Percentiles rank a stretch among this genome's conserved stretches.
Evolutionary conservation across 2,888 invertebrate genomes (phyloP).

Genomic region (Dryocosmus kuriphilus): DNA sequence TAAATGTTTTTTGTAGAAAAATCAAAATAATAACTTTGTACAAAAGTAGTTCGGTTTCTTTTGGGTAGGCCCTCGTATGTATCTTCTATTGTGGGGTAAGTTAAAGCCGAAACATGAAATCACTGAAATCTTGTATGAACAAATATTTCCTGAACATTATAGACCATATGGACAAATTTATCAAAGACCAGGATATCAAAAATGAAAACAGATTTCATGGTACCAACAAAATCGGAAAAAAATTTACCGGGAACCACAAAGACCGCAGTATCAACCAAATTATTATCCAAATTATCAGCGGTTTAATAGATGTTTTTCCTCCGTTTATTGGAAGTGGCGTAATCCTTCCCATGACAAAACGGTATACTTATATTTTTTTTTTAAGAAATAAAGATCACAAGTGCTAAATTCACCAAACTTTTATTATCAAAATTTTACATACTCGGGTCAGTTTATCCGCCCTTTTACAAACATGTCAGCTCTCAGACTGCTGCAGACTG

Average conservation of each 20-base stretch:
- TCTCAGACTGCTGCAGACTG: too few species aligned
- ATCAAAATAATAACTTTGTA: too few species aligned
- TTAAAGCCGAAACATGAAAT: background rate
- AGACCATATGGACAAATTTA: constrained; percentile 26
- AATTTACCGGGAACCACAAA: background rate
- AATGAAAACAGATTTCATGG: constrained; percentile 2
- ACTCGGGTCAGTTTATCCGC: too few species aligned
- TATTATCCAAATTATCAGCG: constrained; percentile 19
- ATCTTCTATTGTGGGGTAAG: background rate
- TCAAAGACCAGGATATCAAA: constrained; percentile 27
- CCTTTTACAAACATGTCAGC: too few species aligned
- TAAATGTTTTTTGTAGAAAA: too few species aligned
- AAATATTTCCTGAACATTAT: constrained; percentile 5
- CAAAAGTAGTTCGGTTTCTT: too few species aligned
- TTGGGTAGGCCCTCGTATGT: too few species aligned
- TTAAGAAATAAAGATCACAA: too few species aligned
- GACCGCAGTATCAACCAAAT: constrained; percentile 25
- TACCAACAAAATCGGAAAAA: constrained; percentile 19
- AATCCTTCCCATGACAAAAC: constrained; percentile 57
- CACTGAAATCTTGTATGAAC: background rate
- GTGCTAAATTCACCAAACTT: too few species aligned
- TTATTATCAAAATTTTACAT: too few species aligned
- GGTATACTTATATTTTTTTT: constrained; percentile 48
- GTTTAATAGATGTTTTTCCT: constrained; percentile 36
- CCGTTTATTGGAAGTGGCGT: constrained; percentile 62